Percentiles rank a stretch among this genome's conserved stretches.
These are phyloP conservation scores for Gasteruption jaculator DNA, from an alignment of 2,888 invertebrate species.

Conservation along the genomic window DNA sequence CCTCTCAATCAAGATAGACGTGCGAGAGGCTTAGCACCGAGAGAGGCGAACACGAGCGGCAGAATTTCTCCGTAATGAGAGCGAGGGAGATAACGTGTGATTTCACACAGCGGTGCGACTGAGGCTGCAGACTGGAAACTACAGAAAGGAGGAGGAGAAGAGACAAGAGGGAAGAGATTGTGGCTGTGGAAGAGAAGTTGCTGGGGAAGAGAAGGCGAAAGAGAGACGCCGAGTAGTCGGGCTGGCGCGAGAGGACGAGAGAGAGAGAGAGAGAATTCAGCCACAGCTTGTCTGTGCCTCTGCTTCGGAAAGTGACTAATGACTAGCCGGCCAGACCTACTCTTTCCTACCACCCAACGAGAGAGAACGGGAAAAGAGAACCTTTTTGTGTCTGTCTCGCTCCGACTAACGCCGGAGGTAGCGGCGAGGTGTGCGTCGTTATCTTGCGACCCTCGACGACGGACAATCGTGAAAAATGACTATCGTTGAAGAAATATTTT, in stretches of 20 bases:
- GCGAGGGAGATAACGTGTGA: constrained; percentile 17
- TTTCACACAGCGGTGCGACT: constrained; percentile 12
- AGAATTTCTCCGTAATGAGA: constrained; percentile 22
- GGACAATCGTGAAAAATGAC: constrained; percentile 47
- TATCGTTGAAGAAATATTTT: constrained; percentile 38
- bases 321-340: constrained; percentile 44
- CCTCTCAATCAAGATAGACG: constrained; percentile 51
- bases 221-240: constrained; percentile 13
- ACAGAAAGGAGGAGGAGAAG: constrained; percentile 13
- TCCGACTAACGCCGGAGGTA: constrained; percentile 31
- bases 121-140: constrained; percentile 16
- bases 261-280: constrained; percentile 30
- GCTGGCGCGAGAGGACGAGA: constrained; percentile 23
- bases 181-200: too few species aligned
- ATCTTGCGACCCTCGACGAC: constrained; percentile 35
- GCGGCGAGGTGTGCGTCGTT: constrained; percentile 29
- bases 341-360: constrained; percentile 42
- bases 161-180: constrained; percentile 3
- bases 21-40: constrained; percentile 45
- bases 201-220: too few species aligned
- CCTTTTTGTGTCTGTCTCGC: constrained; percentile 14
- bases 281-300: constrained; percentile 49
- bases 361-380: constrained; percentile 32
- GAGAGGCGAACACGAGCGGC: constrained; percentile 32
- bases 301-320: constrained; percentile 53